phyloP scores from a whole-genome alignment of 1,140 invertebrate species.

The Achatina immaculata region DNA sequence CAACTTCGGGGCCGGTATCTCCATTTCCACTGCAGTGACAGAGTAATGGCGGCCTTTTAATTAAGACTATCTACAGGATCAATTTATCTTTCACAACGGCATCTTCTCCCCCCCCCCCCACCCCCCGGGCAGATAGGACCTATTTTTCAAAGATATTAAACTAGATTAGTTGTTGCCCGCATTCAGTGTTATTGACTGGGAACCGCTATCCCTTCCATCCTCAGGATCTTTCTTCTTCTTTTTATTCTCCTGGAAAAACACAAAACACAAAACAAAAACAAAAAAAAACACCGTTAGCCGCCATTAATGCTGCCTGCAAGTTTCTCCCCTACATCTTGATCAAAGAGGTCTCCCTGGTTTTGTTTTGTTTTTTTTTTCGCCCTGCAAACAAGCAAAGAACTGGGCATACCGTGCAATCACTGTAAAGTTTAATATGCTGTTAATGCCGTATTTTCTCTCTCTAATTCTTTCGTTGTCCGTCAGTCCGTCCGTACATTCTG shows the following conservation, averaged over 20 bases:
- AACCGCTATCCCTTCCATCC: too few species aligned
- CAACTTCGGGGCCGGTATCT: neutral
- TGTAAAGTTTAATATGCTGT: neutral
- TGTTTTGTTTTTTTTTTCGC: too few species aligned
- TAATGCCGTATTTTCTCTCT: neutral
- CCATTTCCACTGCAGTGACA: neutral
- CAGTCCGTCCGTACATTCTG: neutral
- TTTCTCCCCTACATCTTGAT: neutral
- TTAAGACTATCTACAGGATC: neutral
- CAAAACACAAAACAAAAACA: too few species aligned
- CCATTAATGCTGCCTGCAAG: too few species aligned
- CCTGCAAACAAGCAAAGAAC: neutral
- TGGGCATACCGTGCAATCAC: neutral
- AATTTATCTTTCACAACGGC: conserved; percentile 12
- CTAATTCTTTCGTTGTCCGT: too few species aligned
- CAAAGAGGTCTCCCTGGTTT: neutral
- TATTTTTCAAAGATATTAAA: conserved; percentile 16
- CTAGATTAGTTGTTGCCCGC: neutral
- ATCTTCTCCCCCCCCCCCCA: too few species aligned
- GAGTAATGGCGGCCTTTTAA: neutral
- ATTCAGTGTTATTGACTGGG: neutral
- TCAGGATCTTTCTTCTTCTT: too few species aligned
- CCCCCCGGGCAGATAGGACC: neutral
- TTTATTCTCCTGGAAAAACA: too few species aligned
- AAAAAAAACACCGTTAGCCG: too few species aligned